Conservation (phyloP, 2,888 invertebrate genomes). For the Operophtera brumata region DNA sequence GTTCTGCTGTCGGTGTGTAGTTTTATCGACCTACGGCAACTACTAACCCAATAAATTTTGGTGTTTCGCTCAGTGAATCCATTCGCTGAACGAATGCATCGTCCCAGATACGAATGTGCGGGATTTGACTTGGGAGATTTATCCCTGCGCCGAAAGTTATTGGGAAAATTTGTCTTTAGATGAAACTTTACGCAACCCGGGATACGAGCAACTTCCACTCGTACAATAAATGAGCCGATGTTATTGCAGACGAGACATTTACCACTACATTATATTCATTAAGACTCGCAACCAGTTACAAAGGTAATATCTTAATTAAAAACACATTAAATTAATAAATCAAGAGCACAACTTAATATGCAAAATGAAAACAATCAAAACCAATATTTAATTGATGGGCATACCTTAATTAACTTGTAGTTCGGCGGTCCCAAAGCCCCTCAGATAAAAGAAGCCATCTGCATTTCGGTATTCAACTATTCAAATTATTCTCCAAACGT, state of each 20-base stretch:
- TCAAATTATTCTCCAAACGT: conserved; percentile 80
- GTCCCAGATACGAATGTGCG: conserved; percentile 74
- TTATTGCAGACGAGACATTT: neutral
- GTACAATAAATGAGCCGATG: neutral
- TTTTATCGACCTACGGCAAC: conserved; percentile 81
- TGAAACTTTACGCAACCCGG: neutral
- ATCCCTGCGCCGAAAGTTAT: conserved; percentile 45
- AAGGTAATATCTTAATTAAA: conserved; percentile 56
- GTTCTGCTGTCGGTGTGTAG: conserved; percentile 59
- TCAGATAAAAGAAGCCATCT: conserved; percentile 78
- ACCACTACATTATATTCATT: neutral
- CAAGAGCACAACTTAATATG: conserved; percentile 63
- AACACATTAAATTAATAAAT: conserved; percentile 60
- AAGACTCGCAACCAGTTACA: conserved; percentile 30
- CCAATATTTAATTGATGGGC: conserved; percentile 79
- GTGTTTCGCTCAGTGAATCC: conserved; percentile 79
- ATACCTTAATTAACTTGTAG: conserved; percentile 80
- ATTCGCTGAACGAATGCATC: conserved; percentile 77
- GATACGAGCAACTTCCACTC: neutral
- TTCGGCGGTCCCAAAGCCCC: conserved; percentile 65
- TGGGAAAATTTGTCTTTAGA: conserved; percentile 39
- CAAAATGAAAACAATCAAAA: conserved; percentile 74
- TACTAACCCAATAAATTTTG: conserved; percentile 81
- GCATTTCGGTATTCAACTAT: conserved; percentile 80
- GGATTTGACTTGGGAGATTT: conserved; percentile 66